These are phyloP conservation scores for Periplaneta americana DNA, from an alignment of 1,140 invertebrate species.

Conservation along the genomic window DNA sequence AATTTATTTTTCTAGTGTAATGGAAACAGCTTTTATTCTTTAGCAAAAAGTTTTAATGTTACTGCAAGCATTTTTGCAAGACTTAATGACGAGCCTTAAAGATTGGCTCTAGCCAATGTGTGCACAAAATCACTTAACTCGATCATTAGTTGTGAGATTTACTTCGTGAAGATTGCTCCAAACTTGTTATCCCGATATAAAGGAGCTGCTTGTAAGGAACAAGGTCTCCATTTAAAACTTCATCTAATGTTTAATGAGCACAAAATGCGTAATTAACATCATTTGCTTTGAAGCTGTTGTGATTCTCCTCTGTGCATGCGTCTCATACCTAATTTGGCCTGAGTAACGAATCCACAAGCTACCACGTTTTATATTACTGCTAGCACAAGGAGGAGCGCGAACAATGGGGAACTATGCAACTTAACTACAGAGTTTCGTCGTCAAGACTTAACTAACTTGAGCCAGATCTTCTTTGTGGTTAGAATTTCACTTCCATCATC, in stretches of 20 bases:
- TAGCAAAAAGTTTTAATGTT: neutral
- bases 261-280: neutral
- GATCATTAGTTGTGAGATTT: neutral
- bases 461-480: too few relatives aligned
- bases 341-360: too few relatives aligned
- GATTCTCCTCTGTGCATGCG: neutral
- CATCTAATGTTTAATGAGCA: neutral
- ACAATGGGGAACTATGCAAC: neutral
- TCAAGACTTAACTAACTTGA: too few relatives aligned
- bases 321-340: neutral
- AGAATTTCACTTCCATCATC: too few relatives aligned
- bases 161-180: neutral
- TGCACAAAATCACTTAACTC: neutral
- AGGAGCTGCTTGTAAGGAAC: neutral
- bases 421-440: too few relatives aligned
- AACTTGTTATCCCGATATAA: neutral
- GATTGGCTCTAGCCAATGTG: neutral
- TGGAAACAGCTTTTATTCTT: neutral
- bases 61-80: neutral
- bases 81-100: neutral
- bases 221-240: neutral
- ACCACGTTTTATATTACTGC: neutral
- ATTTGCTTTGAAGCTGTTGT: neutral
- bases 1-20: neutral
- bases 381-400: neutral